Evolutionary conservation across 2,888 invertebrate genomes (phyloP).

Genomic region (Candidula unifasciata): DNA sequence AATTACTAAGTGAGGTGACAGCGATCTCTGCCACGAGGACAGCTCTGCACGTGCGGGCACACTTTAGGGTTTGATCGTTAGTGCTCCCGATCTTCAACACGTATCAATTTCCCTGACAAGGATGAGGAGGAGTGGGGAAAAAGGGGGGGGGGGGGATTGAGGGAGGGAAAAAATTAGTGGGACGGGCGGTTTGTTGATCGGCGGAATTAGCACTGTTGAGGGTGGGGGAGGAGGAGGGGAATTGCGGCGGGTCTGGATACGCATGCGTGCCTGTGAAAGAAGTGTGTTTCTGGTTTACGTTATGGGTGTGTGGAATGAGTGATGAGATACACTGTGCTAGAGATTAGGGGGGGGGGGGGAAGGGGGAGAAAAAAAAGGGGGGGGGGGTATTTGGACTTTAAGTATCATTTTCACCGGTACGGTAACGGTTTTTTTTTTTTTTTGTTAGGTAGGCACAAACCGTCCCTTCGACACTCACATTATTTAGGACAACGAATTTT

Average conservation of each 20-base stretch:
- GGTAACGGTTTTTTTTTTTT: no score
- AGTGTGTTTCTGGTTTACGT: not conserved
- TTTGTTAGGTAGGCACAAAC: no score
- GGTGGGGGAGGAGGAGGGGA: no score
- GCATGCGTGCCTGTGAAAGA: not conserved
- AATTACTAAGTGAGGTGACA: constrained; percentile 20
- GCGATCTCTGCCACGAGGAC: not conserved
- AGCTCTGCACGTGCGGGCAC: not conserved
- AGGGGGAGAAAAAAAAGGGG: not conserved
- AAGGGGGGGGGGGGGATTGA: no score
- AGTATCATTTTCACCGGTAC: not conserved
- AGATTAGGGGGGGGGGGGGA: not conserved
- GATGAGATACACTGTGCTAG: not conserved
- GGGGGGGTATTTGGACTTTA: no score
- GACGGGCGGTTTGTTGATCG: no score
- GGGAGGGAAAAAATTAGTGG: no score
- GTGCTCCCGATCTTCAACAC: constrained; percentile 12
- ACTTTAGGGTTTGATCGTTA: constrained; percentile 11
- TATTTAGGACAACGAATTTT: no score
- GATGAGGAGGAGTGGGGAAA: not conserved
- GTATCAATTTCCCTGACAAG: not conserved
- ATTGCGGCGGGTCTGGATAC: no score
- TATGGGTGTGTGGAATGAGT: not conserved
- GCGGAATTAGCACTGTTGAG: no score
- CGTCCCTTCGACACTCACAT: no score